A percentile compares a stretch with the other conserved stretches of the same genome.
Evolutionary conservation across 2,797 vertebrate genomes (phyloP).

Genomic region (Limosa lapponica): DNA sequence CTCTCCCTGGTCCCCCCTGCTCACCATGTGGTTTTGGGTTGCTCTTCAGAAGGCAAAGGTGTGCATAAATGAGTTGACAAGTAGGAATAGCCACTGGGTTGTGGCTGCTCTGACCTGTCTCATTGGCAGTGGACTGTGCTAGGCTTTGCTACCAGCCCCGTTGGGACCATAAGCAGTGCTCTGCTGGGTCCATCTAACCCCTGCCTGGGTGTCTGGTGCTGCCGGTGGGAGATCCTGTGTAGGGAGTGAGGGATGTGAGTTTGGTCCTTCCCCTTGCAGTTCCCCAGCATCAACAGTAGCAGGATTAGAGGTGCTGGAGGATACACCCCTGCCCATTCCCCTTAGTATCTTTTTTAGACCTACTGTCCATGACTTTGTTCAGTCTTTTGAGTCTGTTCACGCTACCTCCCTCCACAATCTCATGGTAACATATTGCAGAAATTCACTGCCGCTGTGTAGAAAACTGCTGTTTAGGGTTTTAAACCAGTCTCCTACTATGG

Average conservation of each 20-base stretch:
- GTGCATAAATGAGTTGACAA: neutral
- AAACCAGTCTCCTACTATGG: neutral
- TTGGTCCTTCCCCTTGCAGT: neutral
- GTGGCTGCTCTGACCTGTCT: neutral
- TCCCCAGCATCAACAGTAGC: neutral
- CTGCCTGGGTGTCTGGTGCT: neutral
- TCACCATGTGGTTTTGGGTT: neutral
- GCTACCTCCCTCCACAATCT: neutral
- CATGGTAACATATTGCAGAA: neutral
- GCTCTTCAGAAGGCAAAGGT: neutral
- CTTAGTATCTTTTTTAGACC: neutral
- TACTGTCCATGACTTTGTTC: neutral
- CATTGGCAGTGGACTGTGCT: neutral
- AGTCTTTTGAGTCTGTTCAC: neutral
- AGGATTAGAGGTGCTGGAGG: neutral
- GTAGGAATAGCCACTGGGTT: neutral
- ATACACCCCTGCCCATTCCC: neutral
- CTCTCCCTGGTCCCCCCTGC: fast-evolving
- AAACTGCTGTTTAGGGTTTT: neutral
- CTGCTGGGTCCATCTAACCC: neutral
- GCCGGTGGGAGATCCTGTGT: neutral
- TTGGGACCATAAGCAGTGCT: neutral
- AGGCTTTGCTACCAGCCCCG: fast-evolving
- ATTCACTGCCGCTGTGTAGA: neutral
- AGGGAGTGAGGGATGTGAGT: neutral